These are phyloP conservation scores for Elgaria multicarinata DNA, from an alignment of 2,113 vertebrate genomes.

Conservation along the genomic window DNA sequence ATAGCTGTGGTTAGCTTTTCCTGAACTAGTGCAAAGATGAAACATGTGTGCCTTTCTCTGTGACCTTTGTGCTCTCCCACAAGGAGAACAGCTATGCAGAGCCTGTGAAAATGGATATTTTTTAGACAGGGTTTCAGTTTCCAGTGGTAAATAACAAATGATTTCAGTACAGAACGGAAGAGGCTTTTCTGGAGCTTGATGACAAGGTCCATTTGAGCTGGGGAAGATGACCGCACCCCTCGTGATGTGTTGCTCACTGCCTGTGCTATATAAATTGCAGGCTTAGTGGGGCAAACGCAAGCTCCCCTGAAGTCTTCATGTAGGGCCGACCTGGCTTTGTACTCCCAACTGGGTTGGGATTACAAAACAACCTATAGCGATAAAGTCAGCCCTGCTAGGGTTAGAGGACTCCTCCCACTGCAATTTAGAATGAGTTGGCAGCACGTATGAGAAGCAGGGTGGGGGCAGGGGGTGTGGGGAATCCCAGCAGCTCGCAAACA, in stretches of 20 bases:
- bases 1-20: neutral
- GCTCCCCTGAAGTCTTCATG: neutral
- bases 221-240: neutral
- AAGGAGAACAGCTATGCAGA: neutral
- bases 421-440: neutral
- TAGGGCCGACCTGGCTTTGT: neutral
- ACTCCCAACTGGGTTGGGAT: neutral
- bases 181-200: constrained; percentile 43
- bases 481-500: constrained; percentile 12
- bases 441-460: neutral
- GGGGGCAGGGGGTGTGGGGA: neutral
- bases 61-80: neutral
- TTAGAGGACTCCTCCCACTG: neutral
- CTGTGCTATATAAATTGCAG: neutral
- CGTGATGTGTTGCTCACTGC: neutral
- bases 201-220: neutral
- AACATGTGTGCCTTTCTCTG: too few species aligned
- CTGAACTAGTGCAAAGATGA: neutral
- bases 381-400: neutral
- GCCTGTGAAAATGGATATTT: constrained; percentile 51
- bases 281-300: neutral
- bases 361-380: neutral
- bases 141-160: constrained; percentile 64
- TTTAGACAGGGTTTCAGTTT: constrained; percentile 50
- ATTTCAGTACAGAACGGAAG: constrained; percentile 37